These are phyloP conservation scores for Apodemia duryi DNA, from an alignment of 2,888 invertebrate species.

Conservation along the genomic window DNA sequence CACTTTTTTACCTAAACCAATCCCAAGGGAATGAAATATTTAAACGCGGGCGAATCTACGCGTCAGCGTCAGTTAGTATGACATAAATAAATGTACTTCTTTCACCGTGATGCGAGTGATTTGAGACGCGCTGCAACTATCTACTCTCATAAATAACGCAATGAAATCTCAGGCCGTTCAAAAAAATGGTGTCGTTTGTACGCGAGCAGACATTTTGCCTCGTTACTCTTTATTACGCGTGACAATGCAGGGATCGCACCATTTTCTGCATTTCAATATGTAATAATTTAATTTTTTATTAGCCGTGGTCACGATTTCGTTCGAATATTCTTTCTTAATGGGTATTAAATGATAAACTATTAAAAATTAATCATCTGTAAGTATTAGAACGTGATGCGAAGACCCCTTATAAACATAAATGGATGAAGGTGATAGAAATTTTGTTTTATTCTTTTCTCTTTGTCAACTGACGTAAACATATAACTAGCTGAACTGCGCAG, in stretches of 20 bases:
- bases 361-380: no score
- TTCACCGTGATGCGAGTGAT: background rate
- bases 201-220: background rate
- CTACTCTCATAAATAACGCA: conserved; percentile 9
- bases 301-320: background rate
- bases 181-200: conserved; percentile 4
- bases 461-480: no score
- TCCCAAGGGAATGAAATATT: no score
- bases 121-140: background rate
- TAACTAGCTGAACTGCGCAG: no score
- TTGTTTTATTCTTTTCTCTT: no score
- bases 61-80: no score
- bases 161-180: background rate
- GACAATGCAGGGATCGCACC: background rate
- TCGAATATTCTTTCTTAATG: background rate
- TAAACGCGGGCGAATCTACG: no score
- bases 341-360: no score
- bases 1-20: no score
- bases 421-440: no score
- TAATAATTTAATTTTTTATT: background rate
- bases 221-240: background rate
- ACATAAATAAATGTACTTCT: background rate
- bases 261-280: background rate
- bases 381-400: no score
- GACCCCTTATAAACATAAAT: no score